Evolutionary conservation across 2,888 invertebrate genomes (phyloP), one percentile per base, ranked within the genome.

Genomic region (Drosophila fungiperda): DNA sequence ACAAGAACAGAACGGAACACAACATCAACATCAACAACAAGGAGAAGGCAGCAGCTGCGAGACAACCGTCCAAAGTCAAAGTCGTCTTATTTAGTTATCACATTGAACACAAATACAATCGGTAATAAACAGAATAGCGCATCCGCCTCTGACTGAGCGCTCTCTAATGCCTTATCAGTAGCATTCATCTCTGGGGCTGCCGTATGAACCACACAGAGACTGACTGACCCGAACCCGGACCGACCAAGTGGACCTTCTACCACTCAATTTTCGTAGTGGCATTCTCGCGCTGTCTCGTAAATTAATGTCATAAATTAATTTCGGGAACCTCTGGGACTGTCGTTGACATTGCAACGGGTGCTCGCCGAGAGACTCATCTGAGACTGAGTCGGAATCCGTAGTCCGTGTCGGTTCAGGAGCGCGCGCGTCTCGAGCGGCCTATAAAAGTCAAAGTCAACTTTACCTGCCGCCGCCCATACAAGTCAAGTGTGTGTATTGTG

Each of bases 261-360:
- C 76, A 82, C 82, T 84, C 81, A 82, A 86, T 88, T 86, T 70
- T 70, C 75, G 73, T 74, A 80, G 84, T 87, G 74, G 77, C 77
- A 77, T 86, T 86, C 81, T 76, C 76, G 79, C 80, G 79, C 78
- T 81, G 89, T 83, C 83, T 81, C 89, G 83, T 90, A 90, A 90
- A 91, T 90, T 77, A 90, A 89, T 86, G 88, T 90, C 90, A 91
- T 91, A 90, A 90, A 91, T 90, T 91, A 89, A 91, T 88, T 90
- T 88, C 60, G 75, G 80, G 73, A 71, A 73, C 58, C 67, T 66
- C 73, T 60, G 69, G 72, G 80, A 79, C 81, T 81, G 76, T 81
- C 80, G 75, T 59, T 77, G 80, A 82, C 87, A 80, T 78, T 83
- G 75, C 81, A 82, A 83, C 78, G 76, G 81, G 74, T 77, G 76